Percentiles rank a stretch among this genome's conserved stretches.
Conservation (phyloP, 2,113 vertebrate genomes). For the Eulemur rufifrons region DNA sequence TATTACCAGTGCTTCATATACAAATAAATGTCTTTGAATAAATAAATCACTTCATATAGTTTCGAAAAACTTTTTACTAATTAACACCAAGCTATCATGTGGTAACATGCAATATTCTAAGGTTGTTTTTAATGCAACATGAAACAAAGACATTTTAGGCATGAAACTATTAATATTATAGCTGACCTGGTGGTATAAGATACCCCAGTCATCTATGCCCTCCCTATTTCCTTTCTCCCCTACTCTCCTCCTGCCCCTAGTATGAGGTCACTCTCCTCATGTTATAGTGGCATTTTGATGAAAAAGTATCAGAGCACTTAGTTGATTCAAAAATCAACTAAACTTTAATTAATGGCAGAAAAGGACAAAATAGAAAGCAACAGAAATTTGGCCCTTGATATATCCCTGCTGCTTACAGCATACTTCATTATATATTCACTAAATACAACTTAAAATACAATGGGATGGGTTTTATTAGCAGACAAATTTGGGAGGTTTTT, state of each 20-base stretch:
- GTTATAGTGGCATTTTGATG: neutral
- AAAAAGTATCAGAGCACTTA: neutral
- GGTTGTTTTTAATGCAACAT: neutral
- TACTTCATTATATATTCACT: neutral
- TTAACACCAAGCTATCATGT: neutral
- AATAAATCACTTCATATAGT: neutral
- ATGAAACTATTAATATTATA: neutral
- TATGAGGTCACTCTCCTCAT: neutral
- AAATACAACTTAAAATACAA: constrained; percentile 18
- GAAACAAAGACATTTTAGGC: neutral
- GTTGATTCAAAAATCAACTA: neutral
- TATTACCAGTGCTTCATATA: neutral
- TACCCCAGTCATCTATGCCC: neutral
- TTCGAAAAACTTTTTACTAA: constrained; percentile 3
- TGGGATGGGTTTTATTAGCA: neutral
- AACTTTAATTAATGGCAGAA: neutral
- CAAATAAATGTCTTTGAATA: constrained; percentile 34
- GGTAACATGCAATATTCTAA: neutral
- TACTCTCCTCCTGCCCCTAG: neutral
- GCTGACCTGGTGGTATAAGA: neutral
- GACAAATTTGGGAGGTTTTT: neutral
- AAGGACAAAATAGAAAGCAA: constrained; percentile 1
- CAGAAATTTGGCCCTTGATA: constrained; percentile 9
- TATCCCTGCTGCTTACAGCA: neutral
- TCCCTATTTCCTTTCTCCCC: neutral